Percentiles rank a stretch among this genome's conserved stretches.
Evolutionary conservation across 2,797 vertebrate genomes (phyloP).

Genomic region (Saxicola maurus): DNA sequence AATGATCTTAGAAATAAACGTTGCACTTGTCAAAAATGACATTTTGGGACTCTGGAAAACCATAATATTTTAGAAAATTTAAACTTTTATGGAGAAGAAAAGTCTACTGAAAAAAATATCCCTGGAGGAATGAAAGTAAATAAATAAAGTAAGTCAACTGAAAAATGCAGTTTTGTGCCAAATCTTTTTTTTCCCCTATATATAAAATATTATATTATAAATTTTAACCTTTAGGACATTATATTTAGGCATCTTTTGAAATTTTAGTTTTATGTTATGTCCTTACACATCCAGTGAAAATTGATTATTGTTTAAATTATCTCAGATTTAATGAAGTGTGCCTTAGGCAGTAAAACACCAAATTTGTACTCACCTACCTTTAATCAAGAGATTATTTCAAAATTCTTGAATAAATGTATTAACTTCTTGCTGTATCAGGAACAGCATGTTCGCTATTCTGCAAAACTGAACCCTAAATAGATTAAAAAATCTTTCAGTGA

Average conservation of each 20-base stretch:
- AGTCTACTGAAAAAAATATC: not conserved
- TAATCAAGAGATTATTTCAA: not conserved
- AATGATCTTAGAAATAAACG: not conserved
- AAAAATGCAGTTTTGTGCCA: not conserved
- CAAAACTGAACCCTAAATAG: not conserved
- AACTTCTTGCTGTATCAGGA: not conserved
- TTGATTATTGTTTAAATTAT: not conserved
- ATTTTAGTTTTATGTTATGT: not conserved
- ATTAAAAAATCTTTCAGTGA: not conserved
- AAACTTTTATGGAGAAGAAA: not conserved
- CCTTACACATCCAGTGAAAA: not conserved
- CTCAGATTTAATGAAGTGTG: not conserved
- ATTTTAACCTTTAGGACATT: not conserved
- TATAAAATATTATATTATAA: not conserved
- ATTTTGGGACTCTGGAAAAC: not conserved
- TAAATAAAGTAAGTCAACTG: not conserved
- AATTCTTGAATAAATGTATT: not conserved
- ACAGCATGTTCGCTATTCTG: not conserved
- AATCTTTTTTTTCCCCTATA: rapidly evolving
- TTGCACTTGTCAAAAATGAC: not conserved
- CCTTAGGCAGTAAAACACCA: not conserved
- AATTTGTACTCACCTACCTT: not conserved
- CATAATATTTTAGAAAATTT: not conserved
- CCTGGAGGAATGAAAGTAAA: not conserved
- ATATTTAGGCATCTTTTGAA: not conserved